A percentile compares a stretch with the other conserved stretches of the same genome.
Conservation (phyloP, 2,888 invertebrate genomes). For the Cylloceria caligata region DNA sequence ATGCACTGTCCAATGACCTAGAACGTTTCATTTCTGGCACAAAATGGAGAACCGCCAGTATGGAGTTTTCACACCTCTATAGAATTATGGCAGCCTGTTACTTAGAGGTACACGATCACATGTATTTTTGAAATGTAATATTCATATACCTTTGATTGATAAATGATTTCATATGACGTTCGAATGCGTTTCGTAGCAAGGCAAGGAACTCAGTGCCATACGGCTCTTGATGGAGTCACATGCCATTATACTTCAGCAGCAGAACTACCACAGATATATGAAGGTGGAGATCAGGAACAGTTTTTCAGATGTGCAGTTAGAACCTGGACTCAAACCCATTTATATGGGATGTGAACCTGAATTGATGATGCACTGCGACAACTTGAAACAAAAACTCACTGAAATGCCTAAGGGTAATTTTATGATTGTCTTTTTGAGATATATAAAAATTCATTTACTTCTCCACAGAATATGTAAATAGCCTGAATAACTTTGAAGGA, state of each 20-base stretch:
- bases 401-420: constrained; percentile 78
- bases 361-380: constrained; percentile 65
- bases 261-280: constrained; percentile 75
- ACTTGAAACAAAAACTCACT: constrained; percentile 72
- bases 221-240: constrained; percentile 80
- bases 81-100: constrained; percentile 77
- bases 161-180: background rate
- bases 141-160: background rate
- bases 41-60: constrained; percentile 68
- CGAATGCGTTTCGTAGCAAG: constrained; percentile 65
- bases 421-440: background rate
- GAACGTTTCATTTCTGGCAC: constrained; percentile 58
- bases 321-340: constrained; percentile 74
- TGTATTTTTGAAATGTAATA: background rate
- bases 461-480: no score
- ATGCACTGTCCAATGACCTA: constrained; percentile 59
- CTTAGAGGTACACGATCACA: constrained; percentile 70
- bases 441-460: background rate
- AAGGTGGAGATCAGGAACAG: constrained; percentile 75
- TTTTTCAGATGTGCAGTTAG: constrained; percentile 61
- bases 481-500: no score
- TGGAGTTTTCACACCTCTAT: constrained; percentile 75
- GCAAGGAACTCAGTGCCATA: constrained; percentile 76
- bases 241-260: constrained; percentile 78
- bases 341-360: constrained; percentile 71